phyloP scores from a whole-genome alignment of 2,797 vertebrate species.

The Phylloscopus collybita region DNA sequence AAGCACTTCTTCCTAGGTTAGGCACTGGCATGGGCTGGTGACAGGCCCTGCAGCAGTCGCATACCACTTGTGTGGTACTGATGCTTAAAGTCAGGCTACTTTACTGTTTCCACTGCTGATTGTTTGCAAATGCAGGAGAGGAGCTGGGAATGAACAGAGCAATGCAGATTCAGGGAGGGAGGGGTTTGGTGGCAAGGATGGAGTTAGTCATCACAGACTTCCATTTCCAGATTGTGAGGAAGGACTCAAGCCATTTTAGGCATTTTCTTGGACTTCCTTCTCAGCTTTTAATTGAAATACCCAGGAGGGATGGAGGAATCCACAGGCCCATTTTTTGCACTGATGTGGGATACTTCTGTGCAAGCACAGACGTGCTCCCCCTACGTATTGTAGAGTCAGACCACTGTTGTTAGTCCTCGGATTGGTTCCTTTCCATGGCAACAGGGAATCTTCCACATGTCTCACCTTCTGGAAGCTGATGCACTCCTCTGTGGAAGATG shows the following conservation, averaged over 20 bases:
- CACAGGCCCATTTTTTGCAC: not conserved
- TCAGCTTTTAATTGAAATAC: slow-evolving; percentile 29
- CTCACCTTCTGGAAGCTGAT: not conserved
- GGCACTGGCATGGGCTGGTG: not conserved
- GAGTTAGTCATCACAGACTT: slow-evolving; percentile 46
- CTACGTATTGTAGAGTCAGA: accelerated
- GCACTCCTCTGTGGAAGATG: not conserved
- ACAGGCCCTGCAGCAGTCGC: not conserved
- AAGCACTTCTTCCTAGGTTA: not conserved
- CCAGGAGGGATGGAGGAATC: slow-evolving; percentile 20
- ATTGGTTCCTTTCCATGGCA: accelerated
- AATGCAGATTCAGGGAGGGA: slow-evolving; percentile 30
- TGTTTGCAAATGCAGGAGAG: slow-evolving; percentile 3
- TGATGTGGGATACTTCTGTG: not conserved
- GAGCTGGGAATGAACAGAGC: slow-evolving; percentile 12
- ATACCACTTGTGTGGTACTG: not conserved
- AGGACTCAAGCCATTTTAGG: slow-evolving; percentile 62
- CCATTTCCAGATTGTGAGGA: slow-evolving; percentile 53
- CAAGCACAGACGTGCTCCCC: not conserved
- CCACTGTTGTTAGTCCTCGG: not conserved
- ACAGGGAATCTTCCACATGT: not conserved
- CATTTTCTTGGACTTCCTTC: slow-evolving; percentile 57
- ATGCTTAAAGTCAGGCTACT: not conserved
- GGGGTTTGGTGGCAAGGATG: slow-evolving; percentile 53
- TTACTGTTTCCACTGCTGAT: slow-evolving; percentile 17